Base-by-base conservation (phyloP, 2,888 invertebrate genomes). In the Pherbina coryleti region DNA sequence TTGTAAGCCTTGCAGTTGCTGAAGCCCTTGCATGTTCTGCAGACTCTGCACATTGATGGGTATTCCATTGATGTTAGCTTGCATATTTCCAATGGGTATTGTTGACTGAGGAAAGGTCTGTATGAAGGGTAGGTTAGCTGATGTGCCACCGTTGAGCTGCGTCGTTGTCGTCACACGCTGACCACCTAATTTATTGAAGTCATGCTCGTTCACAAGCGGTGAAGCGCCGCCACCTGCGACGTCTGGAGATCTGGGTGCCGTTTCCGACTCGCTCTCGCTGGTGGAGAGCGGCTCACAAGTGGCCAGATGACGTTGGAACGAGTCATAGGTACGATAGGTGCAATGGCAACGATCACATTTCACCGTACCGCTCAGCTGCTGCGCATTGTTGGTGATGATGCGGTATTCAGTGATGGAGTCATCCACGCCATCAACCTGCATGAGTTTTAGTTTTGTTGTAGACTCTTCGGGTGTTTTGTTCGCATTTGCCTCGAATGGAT, bases 311-410 rank as follows among this genome's bases (percentile, higher is more conserved):
- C 95, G 91, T 84, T 95, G 94, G 85, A 94, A 96, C 75, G 96
- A 96, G 79, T 94, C 94, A 81, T 93, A 93, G 70, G 95, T 96
- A 84, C 96, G 91, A 85, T 96, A 96, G 2, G 96, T 96, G 85
- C 97, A 94, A 84, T 95, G 95, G 86, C 97, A 98, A 81, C 95
- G 93, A 83, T 94, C 93, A 89, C 97, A 98, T 84, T 95, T 94
- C 0, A 97, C 96, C 8, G 92, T 92, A 0, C 87, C 84, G 78
- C 89, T 89, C 17, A 92, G 90, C 79, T 86, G 84, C 28, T 91
- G 91, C 49, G 92, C 91, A 78, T 91, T 80, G 86, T 89, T 81
- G 85, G 86, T 81, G 44, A 84, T 84, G 31, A 87, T 85, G 0
- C 88, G 84, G 67, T 84, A 87, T 49, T 85, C 92, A 86, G 91